A percentile compares a stretch with the other conserved stretches of the same genome.
phyloP scores from a whole-genome alignment of 2,113 vertebrate species.

The Hemiprocne comata region DNA sequence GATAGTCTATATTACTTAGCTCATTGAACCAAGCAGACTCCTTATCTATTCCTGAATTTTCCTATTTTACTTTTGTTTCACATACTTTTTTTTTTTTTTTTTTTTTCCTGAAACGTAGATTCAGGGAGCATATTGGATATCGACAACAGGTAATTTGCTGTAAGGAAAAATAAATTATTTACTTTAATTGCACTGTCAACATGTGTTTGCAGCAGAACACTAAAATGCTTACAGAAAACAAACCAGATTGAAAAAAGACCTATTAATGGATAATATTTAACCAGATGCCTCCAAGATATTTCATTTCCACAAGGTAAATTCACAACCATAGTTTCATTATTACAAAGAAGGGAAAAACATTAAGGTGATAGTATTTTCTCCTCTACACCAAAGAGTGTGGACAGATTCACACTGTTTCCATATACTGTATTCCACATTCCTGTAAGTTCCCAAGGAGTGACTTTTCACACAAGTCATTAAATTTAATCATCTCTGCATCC shows the following conservation, averaged over 20 bases:
- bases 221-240: background rate
- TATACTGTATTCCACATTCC: background rate
- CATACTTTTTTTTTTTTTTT: background rate
- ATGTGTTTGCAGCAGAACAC: background rate
- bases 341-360: background rate
- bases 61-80: background rate
- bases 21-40: background rate
- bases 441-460: background rate
- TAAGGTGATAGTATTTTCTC: background rate
- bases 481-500: background rate
- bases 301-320: background rate
- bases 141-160: background rate
- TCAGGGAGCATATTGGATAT: background rate
- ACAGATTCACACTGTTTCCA: background rate
- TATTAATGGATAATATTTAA: background rate
- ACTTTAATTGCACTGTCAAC: background rate
- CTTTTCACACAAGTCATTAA: background rate
- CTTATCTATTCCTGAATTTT: background rate
- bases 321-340: background rate
- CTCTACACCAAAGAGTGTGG: background rate
- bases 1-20: background rate
- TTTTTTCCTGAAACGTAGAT: background rate
- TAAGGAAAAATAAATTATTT: background rate
- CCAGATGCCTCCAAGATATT: background rate
- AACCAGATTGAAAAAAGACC: background rate